Evolutionary conservation across 2,113 vertebrate genomes (phyloP).

Genomic region (Peromyscus maniculatus): DNA sequence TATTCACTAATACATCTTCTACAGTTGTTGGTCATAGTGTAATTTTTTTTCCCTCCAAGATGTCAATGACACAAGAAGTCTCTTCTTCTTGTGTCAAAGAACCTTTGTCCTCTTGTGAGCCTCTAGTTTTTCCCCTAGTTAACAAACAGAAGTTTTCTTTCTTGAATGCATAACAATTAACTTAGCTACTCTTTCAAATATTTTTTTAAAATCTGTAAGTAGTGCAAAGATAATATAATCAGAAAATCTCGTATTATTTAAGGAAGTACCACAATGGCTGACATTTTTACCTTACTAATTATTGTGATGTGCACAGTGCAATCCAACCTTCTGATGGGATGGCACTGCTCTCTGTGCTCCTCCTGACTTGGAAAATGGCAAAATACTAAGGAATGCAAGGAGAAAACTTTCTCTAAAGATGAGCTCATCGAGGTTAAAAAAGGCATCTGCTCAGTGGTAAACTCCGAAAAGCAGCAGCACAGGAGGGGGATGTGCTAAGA

Average conservation of each 20-base stretch:
- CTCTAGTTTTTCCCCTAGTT: neutral
- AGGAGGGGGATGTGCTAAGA: constrained; percentile 70
- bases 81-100: constrained; percentile 61
- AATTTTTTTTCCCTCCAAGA: constrained; percentile 53
- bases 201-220: neutral
- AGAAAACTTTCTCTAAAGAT: constrained; percentile 69
- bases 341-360: neutral
- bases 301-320: constrained; percentile 30
- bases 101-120: accelerated
- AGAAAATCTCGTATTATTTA: neutral
- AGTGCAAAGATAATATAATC: constrained; percentile 4
- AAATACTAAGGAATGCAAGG: neutral
- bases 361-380: constrained; percentile 20
- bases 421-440: constrained; percentile 63
- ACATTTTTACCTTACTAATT: constrained; percentile 43
- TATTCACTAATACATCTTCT: constrained; percentile 48
- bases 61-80: neutral
- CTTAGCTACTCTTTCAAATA: neutral
- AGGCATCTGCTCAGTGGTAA: constrained; percentile 53
- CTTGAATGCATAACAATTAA: neutral
- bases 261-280: neutral
- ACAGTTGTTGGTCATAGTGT: constrained; percentile 32
- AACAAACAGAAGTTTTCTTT: constrained; percentile 1
- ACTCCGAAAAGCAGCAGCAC: constrained; percentile 57
- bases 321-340: accelerated